A percentile compares a stretch with the other conserved stretches of the same genome.
phyloP scores from a whole-genome alignment of 92 coral and sea anemone genomes.

The Zoanthus sociatus region DNA sequence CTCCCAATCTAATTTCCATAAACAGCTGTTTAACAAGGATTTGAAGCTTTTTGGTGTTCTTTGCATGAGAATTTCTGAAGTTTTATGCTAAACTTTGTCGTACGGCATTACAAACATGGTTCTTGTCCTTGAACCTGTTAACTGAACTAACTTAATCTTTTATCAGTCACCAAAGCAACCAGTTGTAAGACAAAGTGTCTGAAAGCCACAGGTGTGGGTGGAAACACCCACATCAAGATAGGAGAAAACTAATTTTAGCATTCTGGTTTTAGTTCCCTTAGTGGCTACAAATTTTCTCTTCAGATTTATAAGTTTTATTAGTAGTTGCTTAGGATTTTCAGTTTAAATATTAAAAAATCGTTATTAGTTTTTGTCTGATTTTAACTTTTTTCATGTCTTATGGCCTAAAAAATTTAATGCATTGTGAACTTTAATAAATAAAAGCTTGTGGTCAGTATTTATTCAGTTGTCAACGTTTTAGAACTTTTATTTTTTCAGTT shows the following conservation, averaged over 20 bases:
- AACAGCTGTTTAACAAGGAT: neutral
- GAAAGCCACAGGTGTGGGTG: neutral
- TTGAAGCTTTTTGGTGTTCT: neutral
- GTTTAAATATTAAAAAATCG: neutral
- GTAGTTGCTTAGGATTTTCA: neutral
- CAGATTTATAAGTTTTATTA: neutral
- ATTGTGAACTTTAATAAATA: neutral
- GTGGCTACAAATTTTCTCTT: neutral
- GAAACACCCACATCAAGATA: neutral
- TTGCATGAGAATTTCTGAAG: neutral
- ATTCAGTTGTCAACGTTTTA: neutral
- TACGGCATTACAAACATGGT: neutral
- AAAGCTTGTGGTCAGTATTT: neutral
- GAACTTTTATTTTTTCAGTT: neutral
- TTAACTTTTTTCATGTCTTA: neutral
- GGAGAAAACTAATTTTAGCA: neutral
- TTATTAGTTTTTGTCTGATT: neutral
- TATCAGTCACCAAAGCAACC: neutral
- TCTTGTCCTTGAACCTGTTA: neutral
- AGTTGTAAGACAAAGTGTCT: neutral
- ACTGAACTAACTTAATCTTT: neutral
- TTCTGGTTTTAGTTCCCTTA: neutral
- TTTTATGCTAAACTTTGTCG: neutral
- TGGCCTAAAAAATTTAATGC: neutral
- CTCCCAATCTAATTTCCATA: neutral